Conservation (phyloP, 2,113 vertebrate genomes). For the Neofelis nebulosa region DNA sequence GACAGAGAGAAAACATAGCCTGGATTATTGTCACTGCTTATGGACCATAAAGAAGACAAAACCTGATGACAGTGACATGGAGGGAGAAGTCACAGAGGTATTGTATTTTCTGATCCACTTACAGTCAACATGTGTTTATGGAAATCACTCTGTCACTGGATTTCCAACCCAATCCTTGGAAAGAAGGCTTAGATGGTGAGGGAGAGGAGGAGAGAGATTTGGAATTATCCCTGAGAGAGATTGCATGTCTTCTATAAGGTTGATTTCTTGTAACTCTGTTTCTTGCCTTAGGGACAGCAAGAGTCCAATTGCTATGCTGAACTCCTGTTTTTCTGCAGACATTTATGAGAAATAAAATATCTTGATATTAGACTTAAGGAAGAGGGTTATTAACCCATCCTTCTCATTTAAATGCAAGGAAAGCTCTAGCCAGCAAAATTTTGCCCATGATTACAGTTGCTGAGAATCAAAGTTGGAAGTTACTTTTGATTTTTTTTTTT, state of each 20-base stretch:
- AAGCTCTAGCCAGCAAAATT: background rate
- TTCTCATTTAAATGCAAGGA: background rate
- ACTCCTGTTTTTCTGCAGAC: background rate
- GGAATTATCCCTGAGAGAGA: background rate
- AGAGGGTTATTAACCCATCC: background rate
- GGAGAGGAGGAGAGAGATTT: background rate
- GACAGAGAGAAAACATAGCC: slow-evolving; percentile 8
- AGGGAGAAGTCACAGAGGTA: background rate
- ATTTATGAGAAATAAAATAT: background rate
- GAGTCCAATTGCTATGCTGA: background rate
- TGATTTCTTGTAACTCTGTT: background rate
- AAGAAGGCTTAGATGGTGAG: background rate
- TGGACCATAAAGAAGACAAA: slow-evolving; percentile 47
- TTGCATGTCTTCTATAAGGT: background rate
- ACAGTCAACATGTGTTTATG: background rate
- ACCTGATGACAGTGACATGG: background rate
- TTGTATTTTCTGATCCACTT: background rate
- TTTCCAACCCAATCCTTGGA: background rate
- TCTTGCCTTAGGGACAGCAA: background rate
- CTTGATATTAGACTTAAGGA: background rate
- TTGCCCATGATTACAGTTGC: background rate
- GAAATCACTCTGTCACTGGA: background rate
- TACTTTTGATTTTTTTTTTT: background rate
- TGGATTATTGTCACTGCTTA: slow-evolving; percentile 14
- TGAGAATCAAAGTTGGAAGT: background rate